Evolutionary conservation across 2,113 vertebrate genomes (phyloP).

Genomic region (Polypterus bichir): DNA sequence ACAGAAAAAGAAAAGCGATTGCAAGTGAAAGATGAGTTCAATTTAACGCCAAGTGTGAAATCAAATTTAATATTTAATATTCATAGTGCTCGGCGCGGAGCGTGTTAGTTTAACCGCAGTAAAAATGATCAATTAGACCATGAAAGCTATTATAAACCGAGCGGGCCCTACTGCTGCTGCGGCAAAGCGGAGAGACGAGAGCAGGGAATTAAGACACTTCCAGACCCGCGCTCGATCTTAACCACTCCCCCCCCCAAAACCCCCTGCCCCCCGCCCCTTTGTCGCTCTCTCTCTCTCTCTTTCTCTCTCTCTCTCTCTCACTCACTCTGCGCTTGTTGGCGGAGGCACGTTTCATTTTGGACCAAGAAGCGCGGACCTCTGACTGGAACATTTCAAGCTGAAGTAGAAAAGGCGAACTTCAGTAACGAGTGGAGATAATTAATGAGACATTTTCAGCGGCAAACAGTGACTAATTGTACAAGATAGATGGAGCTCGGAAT

Average conservation of each 20-base stretch:
- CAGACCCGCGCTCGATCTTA: background rate
- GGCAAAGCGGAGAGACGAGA: conserved; percentile 20
- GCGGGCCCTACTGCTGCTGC: conserved; percentile 18
- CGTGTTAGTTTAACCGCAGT: conserved; percentile 15
- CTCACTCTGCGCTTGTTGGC: background rate
- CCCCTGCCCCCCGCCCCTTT: no score
- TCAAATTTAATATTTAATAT: conserved; percentile 21
- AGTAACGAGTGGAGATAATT: conserved; percentile 56
- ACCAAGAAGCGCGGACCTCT: conserved; percentile 7
- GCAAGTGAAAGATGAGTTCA: conserved; percentile 13
- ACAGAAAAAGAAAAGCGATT: background rate
- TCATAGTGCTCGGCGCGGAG: conserved; percentile 12
- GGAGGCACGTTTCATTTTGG: conserved; percentile 10
- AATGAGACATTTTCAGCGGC: conserved; percentile 75
- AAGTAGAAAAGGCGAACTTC: conserved; percentile 12
- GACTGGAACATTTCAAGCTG: conserved; percentile 5
- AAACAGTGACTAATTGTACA: conserved; percentile 83
- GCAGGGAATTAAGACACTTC: conserved; percentile 20
- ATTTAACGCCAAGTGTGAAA: conserved; percentile 22
- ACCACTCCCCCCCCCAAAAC: accelerated
- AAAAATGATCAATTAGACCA: conserved; percentile 24
- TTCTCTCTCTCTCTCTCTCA: no score
- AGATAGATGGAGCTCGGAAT: conserved; percentile 76
- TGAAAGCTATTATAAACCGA: conserved; percentile 20
- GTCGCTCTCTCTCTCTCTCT: no score